Evolutionary conservation across 2,888 invertebrate species (phyloP).

Genomic region (Plemyria rubiginata): DNA sequence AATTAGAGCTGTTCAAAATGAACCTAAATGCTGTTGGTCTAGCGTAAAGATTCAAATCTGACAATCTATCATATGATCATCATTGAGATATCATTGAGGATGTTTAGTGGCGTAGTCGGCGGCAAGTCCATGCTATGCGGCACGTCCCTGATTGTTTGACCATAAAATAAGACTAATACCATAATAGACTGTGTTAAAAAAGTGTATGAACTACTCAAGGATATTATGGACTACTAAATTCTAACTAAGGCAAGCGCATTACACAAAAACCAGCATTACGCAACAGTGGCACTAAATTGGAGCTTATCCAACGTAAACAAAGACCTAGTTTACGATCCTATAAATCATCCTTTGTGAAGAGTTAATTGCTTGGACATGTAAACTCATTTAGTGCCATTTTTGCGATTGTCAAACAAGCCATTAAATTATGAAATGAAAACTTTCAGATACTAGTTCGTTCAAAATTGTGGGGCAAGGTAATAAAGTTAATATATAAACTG

Average conservation of each 20-base stretch:
- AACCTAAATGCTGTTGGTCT: background rate
- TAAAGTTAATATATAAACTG: background rate
- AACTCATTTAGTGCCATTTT: constrained; percentile 31
- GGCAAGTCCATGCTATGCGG: no score
- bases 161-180: no score
- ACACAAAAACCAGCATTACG: constrained; percentile 46
- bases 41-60: background rate
- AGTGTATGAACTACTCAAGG: constrained; percentile 22
- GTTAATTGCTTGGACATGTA: constrained; percentile 45
- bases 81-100: no score
- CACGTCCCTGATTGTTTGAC: no score
- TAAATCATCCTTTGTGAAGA: constrained; percentile 55
- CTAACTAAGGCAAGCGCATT: constrained; percentile 17
- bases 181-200: background rate
- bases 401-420: constrained; percentile 24
- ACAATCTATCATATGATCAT: no score
- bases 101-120: no score
- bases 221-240: background rate
- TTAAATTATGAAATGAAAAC: constrained; percentile 16
- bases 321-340: constrained; percentile 49
- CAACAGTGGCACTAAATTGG: constrained; percentile 51
- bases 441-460: background rate
- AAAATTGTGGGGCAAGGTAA: background rate
- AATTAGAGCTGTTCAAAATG: background rate
- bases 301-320: constrained; percentile 56